Base-by-base conservation (phyloP, 2,888 invertebrate species). In the Noctuana brunneofusca region DNA sequence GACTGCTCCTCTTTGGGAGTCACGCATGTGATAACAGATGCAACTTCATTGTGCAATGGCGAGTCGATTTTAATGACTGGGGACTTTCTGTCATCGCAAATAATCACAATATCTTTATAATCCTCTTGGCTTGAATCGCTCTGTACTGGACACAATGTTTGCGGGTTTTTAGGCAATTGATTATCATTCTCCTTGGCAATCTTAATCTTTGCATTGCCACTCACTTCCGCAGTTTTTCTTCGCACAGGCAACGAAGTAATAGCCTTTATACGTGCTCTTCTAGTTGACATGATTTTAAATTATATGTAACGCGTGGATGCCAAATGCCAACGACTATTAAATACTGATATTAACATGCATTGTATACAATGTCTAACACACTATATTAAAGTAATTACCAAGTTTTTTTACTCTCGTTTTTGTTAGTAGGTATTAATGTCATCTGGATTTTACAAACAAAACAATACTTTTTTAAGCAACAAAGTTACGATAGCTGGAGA, bases 251-350 rank as follows among this genome's bases (percentile, higher is more conserved):
- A 90, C 66, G 95, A 94, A 49, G 95, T 95, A 71, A 95, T 92
- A 63, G 94, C 95, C 91, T 96, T 96, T 71, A 96, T 95, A 82
- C 96, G 92, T 55, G 95, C 94, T 75, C 96, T 85, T 84, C 95
- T 88, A 52, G 93, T 93, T 60, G 94, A 93, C 95, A 95, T 95
- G 43, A 3, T 55, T 35, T 16, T 22, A n/a, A 18, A 6, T 35
- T 12, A 27, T 43, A 18, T 43, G 35, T 43, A 18, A 43, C 41
- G 16, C 41, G 16, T 41, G 41, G 16, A 41, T 18, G 18, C 18
- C 18, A 16, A 5, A n/a, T n/a, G n/a, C n/a, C n/a, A n/a, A n/a
- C n/a, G n/a, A n/a, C n/a, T n/a, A n/a, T 16, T 30, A 49, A 5
- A 5, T 16, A 5, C 18, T 4, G 9, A 5, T 8, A 1, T 1